Percentiles rank a stretch among this genome's conserved stretches.
Evolutionary conservation across 1,140 invertebrate species (phyloP).

Genomic region (Aphis gossypii): DNA sequence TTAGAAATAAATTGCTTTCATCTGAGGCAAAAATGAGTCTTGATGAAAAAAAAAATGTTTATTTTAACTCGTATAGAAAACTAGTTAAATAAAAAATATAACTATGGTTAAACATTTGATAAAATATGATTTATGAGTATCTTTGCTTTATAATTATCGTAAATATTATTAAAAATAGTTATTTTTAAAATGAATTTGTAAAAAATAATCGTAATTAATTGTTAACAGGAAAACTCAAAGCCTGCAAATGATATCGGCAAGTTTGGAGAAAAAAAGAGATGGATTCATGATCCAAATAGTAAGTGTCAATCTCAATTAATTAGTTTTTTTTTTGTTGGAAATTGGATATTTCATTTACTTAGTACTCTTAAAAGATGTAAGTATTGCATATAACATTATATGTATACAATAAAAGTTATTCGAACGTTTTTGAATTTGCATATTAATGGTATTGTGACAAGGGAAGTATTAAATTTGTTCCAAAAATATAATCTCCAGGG

Average conservation of each 20-base stretch:
- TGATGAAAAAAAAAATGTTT: neutral
- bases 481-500: constrained; percentile 29
- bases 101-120: neutral
- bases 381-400: neutral
- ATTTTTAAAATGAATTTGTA: neutral
- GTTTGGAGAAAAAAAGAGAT: constrained; percentile 71
- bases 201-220: constrained; percentile 57
- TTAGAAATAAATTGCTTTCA: neutral
- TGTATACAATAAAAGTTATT: neutral
- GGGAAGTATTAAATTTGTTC: constrained; percentile 40
- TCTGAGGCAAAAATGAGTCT: neutral
- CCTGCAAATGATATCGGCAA: constrained; percentile 59
- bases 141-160: neutral
- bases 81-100: neutral
- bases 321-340: neutral
- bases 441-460: constrained; percentile 29
- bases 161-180: neutral
- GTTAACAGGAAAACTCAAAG: constrained; percentile 67
- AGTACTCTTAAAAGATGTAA: neutral
- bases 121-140: neutral
- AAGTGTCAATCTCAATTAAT: constrained; percentile 64
- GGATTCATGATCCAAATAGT: constrained; percentile 81
- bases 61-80: neutral
- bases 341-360: neutral
- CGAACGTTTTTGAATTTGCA: constrained; percentile 48